phyloP scores from a whole-genome alignment of 1,140 invertebrate species.

The Holotrichia oblita region DNA sequence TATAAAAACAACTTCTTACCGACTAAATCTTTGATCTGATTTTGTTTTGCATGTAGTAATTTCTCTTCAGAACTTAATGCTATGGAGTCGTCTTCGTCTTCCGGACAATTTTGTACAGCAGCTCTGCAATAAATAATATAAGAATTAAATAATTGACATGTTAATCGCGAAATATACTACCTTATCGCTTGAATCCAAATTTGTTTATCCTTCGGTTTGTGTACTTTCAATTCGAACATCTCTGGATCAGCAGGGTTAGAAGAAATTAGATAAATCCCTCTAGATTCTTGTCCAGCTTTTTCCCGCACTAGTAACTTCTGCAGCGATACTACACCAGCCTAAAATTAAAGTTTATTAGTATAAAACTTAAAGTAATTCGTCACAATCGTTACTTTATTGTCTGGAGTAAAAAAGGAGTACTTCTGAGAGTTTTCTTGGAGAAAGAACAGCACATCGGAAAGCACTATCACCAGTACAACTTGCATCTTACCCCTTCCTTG shows the following conservation, averaged over 20 bases:
- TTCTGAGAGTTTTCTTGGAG: constrained; percentile 87
- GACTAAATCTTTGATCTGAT: constrained; percentile 76
- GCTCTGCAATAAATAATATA: constrained; percentile 59
- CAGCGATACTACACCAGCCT: constrained; percentile 90
- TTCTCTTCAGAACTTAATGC: constrained; percentile 77
- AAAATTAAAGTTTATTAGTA: constrained; percentile 49
- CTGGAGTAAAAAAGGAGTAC: constrained; percentile 86
- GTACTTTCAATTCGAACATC: constrained; percentile 95
- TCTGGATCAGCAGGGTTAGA: constrained; percentile 88
- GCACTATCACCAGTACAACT: constrained; percentile 84
- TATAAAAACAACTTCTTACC: constrained; percentile 62
- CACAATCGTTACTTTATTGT: constrained; percentile 72
- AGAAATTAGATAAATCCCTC: constrained; percentile 89
- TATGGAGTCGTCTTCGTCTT: constrained; percentile 68
- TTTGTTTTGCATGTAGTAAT: constrained; percentile 75
- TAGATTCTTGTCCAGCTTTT: constrained; percentile 89
- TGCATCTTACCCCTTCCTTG: constrained; percentile 86
- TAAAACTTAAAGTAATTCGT: not conserved
- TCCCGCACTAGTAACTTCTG: constrained; percentile 91
- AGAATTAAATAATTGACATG: constrained; percentile 40
- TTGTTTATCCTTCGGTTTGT: constrained; percentile 87
- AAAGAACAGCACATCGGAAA: constrained; percentile 92
- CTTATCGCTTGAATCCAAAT: constrained; percentile 88
- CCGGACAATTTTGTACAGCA: constrained; percentile 76
- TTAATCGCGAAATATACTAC: constrained; percentile 56